These are phyloP conservation scores for Python bivittatus DNA, from an alignment of 2,113 vertebrate species.

Conservation along the genomic window DNA sequence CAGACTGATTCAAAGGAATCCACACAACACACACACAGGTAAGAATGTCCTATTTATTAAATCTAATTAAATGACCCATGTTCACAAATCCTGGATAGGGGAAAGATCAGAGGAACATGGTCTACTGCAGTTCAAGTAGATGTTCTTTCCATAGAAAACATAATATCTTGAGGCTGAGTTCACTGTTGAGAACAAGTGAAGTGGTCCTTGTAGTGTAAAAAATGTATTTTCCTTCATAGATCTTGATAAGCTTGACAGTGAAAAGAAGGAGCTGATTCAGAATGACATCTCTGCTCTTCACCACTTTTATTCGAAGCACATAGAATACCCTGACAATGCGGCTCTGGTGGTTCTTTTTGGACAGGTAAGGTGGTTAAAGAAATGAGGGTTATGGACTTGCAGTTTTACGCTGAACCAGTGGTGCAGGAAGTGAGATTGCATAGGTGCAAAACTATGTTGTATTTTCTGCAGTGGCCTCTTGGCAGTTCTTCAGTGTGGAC, in stretches of 20 bases:
- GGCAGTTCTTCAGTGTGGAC: neutral
- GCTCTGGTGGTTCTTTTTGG: constrained; percentile 86
- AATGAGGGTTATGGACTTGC: neutral
- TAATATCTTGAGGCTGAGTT: constrained; percentile 42
- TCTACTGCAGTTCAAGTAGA: neutral
- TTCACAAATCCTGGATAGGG: neutral
- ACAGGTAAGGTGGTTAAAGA: constrained; percentile 78
- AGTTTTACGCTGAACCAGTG: neutral
- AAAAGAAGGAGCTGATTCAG: constrained; percentile 86
- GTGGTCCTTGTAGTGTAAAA: constrained; percentile 29
- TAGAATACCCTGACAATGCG: constrained; percentile 83
- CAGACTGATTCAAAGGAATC: neutral
- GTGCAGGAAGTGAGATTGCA: neutral
- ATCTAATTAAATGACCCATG: too few species aligned
- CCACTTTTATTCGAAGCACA: constrained; percentile 92
- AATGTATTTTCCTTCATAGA: constrained; percentile 74
- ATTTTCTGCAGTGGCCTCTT: neutral
- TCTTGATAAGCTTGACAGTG: constrained; percentile 89
- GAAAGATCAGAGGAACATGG: neutral
- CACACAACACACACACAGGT: neutral
- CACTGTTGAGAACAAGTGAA: neutral
- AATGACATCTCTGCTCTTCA: constrained; percentile 86
- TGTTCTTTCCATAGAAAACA: constrained; percentile 13
- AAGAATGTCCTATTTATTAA: neutral
- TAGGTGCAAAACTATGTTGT: neutral